These are phyloP conservation scores for Eristalis arbustorum DNA, from an alignment of 2,888 invertebrate genomes.

Conservation along the genomic window DNA sequence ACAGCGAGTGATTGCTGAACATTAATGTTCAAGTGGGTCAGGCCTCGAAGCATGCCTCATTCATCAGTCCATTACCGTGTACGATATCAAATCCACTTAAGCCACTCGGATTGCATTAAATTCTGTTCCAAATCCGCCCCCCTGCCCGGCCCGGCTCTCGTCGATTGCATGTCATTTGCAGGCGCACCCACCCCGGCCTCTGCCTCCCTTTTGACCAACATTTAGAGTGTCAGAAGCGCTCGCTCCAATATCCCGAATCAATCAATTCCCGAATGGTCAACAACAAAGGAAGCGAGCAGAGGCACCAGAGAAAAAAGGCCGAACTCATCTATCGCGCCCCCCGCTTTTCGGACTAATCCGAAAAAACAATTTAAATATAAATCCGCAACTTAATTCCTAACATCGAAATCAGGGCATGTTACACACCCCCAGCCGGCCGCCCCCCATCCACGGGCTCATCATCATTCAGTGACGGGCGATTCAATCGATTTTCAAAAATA, in stretches of 20 bases:
- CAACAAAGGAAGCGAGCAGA: neutral
- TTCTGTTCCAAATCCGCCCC: neutral
- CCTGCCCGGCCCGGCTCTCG: neutral
- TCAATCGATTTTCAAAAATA: slow-evolving; percentile 42
- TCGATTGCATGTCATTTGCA: neutral
- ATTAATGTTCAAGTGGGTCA: neutral
- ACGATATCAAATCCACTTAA: neutral
- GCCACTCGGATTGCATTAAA: neutral
- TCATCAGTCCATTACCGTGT: neutral
- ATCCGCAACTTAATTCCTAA: slow-evolving; percentile 11
- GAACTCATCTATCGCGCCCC: neutral
- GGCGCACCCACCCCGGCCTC: neutral
- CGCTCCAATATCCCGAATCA: neutral
- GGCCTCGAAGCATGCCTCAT: neutral
- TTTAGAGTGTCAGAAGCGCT: neutral
- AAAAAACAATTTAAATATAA: neutral
- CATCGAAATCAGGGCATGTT: slow-evolving; percentile 23
- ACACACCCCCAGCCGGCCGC: neutral
- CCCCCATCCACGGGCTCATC: neutral
- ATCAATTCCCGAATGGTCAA: neutral
- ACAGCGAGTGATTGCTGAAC: neutral
- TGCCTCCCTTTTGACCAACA: neutral
- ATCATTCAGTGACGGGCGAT: slow-evolving; percentile 51
- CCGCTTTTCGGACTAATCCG: neutral
- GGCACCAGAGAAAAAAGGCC: neutral